Evolutionary conservation across 2,888 invertebrate species (phyloP).

Genomic region (Drosophila anomelani): DNA sequence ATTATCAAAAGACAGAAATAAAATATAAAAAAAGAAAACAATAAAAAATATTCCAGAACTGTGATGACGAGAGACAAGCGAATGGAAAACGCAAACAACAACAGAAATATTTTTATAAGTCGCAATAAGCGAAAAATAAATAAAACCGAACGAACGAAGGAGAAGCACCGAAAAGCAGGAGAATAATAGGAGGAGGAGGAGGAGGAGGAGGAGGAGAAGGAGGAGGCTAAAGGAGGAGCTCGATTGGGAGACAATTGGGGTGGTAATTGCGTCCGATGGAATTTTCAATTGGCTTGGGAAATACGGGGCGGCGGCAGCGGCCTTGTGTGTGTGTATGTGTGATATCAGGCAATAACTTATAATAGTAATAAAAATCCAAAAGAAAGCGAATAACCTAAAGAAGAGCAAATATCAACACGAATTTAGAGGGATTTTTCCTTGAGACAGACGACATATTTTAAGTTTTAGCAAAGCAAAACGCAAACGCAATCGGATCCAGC

Average conservation of each 20-base stretch:
- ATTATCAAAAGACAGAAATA: conserved; percentile 7
- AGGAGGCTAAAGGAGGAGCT: conserved; percentile 13
- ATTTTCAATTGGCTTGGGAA: conserved; percentile 42
- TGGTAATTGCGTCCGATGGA: conserved; percentile 54
- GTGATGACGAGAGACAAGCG: conserved; percentile 44
- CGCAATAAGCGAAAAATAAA: conserved; percentile 76
- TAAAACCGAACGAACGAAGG: conserved; percentile 49
- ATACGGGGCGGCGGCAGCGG: conserved; percentile 10
- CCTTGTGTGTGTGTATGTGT: conserved; percentile 5
- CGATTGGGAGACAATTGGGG: conserved; percentile 58
- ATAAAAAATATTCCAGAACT: conserved; percentile 28
- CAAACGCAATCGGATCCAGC: conserved; percentile 29
- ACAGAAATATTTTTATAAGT: conserved; percentile 60
- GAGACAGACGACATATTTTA: conserved; percentile 27
- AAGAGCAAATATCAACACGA: conserved; percentile 29
- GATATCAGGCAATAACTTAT: conserved; percentile 50
- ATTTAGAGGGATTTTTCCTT: conserved; percentile 12
- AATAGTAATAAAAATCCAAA: conserved; percentile 30
- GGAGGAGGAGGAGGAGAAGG: conserved; percentile 5
- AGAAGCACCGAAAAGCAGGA: conserved; percentile 7
- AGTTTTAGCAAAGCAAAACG: conserved; percentile 9
- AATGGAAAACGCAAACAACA: conserved; percentile 53
- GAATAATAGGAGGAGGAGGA: conserved; percentile 6
- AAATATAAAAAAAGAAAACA: conserved; percentile 18
- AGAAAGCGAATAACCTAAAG: conserved; percentile 19